Conservation (phyloP, 2,113 vertebrate genomes). For the Muntiacus reevesi region DNA sequence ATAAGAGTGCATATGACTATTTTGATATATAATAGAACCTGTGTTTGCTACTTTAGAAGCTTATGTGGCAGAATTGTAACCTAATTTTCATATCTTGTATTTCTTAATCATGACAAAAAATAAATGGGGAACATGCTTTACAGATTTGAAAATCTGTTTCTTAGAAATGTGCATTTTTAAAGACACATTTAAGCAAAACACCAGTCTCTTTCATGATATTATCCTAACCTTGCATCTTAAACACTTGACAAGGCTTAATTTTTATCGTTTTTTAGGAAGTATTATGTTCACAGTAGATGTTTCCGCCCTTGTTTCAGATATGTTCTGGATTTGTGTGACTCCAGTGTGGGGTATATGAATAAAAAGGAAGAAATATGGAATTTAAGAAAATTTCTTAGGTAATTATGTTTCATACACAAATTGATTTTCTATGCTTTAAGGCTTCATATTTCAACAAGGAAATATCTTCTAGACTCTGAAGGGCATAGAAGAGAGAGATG, state of each 20-base stretch:
- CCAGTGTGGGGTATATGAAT: not conserved
- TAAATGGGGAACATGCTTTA: constrained; percentile 77
- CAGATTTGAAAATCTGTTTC: constrained; percentile 47
- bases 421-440: not conserved
- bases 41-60: constrained; percentile 74
- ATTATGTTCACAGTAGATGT: not conserved
- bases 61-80: constrained; percentile 80
- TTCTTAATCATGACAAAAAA: constrained; percentile 75
- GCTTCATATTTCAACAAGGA: not conserved
- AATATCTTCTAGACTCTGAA: not conserved
- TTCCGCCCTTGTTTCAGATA: not conserved
- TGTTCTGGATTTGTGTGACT: not conserved
- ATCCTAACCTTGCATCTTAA: not conserved
- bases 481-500: not conserved
- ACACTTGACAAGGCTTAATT: not conserved
- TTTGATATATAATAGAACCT: constrained; percentile 73
- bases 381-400: constrained; percentile 7
- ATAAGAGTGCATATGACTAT: constrained; percentile 63
- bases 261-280: not conserved
- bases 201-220: not conserved
- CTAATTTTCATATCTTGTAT: constrained; percentile 81
- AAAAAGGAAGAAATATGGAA: not conserved
- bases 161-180: not conserved
- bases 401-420: not conserved
- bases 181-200: constrained; percentile 8